Evolutionary conservation across 2,888 invertebrate species (phyloP), one percentile per base, ranked within the genome.

Genomic region (Phymatocera aterrima): DNA sequence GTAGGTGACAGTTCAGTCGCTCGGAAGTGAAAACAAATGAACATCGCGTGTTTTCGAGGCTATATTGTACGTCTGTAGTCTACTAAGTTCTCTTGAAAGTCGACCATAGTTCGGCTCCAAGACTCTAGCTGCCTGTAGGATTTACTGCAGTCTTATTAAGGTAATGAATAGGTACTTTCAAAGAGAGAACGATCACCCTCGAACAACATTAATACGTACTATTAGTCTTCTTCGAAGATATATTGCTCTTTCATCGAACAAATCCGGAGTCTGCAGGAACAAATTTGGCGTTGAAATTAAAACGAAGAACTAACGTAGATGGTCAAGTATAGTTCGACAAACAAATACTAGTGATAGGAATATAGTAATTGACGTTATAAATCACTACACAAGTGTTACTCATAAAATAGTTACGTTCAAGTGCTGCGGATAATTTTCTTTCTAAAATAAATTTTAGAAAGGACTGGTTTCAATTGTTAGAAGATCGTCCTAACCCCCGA

Each of bases 11-110:
- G 75, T 60, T 40, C 40, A 34, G n/a, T n/a, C 37, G 60, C 43
- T 43, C 51, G 48, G 51, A 72, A 72, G 72, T 51, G 72, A 51
- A 72, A 72, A 72, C 72, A 48, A 72, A 72, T 72, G 72, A 72
- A 72, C 72, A 72, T 72, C 72, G 72, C 72, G 72, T 72, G 72
- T 72, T 34, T 51, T 48, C 72, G 34, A 18, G 24, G 70, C 21
- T 72, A 34, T 43, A 8, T 31, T 51, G 10, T 43, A n/a, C 15
- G 21, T 0, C 34, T 34, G 10, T 64, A 4, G 31, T n/a, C 31
- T 15, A 34, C 6, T 24, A 72, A 51, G 18, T 15, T 48, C 31
- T 51, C 34, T 72, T 48, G 51, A 43, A 72, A 72, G 24, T 72
- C 34, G 15, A 51, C 31, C 21, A 24, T 48, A 51, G 48, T 31